Conservation (phyloP, 2,113 vertebrate species). For the Platycercus adscitus region DNA sequence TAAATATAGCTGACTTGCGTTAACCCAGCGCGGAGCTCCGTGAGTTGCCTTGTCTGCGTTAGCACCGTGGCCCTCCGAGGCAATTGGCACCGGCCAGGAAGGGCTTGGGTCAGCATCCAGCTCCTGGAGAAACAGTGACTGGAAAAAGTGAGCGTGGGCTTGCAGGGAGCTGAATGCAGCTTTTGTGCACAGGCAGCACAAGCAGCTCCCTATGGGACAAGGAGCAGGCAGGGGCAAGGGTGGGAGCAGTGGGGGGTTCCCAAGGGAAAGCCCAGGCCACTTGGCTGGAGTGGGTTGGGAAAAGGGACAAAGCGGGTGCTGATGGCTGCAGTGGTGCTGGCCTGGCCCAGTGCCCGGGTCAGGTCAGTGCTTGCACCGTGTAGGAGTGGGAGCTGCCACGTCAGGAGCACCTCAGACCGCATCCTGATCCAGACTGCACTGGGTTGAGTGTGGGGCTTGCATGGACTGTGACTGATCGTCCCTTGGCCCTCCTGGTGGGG, state of each 20-base stretch:
- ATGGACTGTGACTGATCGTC: neutral
- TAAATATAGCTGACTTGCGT: neutral
- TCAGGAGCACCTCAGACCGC: rapidly evolving
- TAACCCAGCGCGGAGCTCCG: neutral
- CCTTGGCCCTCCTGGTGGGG: no score
- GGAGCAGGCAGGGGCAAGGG: neutral
- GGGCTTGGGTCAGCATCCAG: conserved; percentile 11
- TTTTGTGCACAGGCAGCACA: conserved; percentile 1
- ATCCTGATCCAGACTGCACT: rapidly evolving
- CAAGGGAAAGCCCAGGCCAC: neutral
- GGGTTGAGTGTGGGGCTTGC: neutral
- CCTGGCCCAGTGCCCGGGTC: rapidly evolving
- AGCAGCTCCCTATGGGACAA: neutral
- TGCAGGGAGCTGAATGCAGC: conserved; percentile 26
- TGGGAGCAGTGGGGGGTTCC: rapidly evolving
- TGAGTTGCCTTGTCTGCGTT: neutral
- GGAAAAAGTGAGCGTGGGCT: conserved; percentile 62
- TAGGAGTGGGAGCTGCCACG: neutral
- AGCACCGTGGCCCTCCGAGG: neutral
- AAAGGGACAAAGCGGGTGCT: neutral
- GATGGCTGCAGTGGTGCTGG: neutral
- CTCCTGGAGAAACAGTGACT: conserved; percentile 20
- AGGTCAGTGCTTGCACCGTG: neutral
- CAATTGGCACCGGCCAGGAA: neutral
- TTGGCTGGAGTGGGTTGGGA: neutral